Conservation (phyloP, 2,797 vertebrate species). For the Hydrocynus forskahlii region DNA sequence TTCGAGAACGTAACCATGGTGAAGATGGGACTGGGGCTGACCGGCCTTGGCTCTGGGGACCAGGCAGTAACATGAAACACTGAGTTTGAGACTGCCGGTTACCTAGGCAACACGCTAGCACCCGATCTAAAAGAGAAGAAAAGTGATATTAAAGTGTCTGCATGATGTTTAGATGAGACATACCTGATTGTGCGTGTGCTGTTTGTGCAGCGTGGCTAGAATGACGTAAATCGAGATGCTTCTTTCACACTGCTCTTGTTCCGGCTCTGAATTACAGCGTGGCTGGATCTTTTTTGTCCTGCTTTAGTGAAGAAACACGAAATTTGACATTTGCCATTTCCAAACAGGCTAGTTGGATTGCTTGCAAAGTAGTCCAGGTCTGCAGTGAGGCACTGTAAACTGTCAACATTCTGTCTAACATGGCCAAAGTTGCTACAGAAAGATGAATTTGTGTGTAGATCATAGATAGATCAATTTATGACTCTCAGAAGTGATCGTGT, state of each 20-base stretch:
- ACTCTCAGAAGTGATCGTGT: neutral
- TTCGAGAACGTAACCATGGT: conserved; percentile 59
- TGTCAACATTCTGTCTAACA: neutral
- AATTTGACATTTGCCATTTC: neutral
- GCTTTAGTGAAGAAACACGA: neutral
- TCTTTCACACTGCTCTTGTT: neutral
- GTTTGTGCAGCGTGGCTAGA: neutral
- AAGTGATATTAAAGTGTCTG: conserved; percentile 42
- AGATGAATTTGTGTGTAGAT: neutral
- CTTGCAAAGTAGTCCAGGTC: neutral
- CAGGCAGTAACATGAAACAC: conserved; percentile 42
- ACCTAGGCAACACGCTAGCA: conserved; percentile 54
- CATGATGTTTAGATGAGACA: conserved; percentile 13
- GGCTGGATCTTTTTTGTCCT: neutral
- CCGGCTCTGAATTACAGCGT: neutral
- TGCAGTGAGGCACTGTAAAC: neutral
- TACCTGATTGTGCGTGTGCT: neutral
- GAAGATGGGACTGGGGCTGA: conserved; percentile 56
- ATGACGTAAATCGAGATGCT: conserved; percentile 1
- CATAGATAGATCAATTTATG: neutral
- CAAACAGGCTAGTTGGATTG: neutral
- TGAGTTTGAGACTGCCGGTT: conserved; percentile 54
- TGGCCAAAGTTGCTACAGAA: neutral
- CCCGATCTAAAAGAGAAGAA: conserved; percentile 30
- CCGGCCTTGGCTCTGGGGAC: conserved; percentile 57